phyloP scores from a whole-genome alignment of 2,888 invertebrate genomes.

The Pemphredon lugubris region DNA sequence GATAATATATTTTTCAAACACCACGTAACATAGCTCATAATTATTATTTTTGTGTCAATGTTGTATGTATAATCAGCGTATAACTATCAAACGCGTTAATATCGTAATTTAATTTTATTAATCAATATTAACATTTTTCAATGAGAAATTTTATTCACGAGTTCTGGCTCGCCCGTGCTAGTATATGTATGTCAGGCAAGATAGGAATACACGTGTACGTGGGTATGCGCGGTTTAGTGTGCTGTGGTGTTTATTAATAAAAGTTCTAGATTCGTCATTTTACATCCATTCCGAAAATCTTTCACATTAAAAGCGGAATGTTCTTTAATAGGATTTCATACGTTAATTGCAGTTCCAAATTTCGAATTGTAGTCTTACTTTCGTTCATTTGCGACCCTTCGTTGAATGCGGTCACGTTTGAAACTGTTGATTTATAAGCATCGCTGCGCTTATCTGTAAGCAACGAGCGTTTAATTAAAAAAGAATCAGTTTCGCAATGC shows the following conservation, averaged over 20 bases:
- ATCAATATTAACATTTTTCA: too few species aligned
- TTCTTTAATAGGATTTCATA: too few species aligned
- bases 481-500: neutral
- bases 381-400: too few species aligned
- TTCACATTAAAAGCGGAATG: too few species aligned
- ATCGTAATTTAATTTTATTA: too few species aligned
- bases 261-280: neutral
- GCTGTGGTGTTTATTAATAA: constrained; percentile 10
- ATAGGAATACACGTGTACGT: neutral
- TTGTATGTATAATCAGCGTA: neutral
- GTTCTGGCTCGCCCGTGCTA: constrained; percentile 3
- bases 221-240: constrained; percentile 4
- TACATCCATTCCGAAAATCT: neutral
- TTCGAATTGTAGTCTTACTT: too few species aligned
- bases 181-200: neutral
- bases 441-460: neutral
- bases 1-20: neutral
- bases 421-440: constrained; percentile 13
- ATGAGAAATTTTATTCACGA: too few species aligned
- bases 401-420: too few species aligned
- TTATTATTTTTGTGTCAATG: neutral
- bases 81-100: neutral
- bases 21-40: neutral
- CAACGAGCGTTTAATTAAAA: neutral
- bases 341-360: too few species aligned